A percentile compares a stretch with the other conserved stretches of the same genome.
Evolutionary conservation across 1,140 invertebrate genomes (phyloP).

Genomic region (Frieseomelitta varia): DNA sequence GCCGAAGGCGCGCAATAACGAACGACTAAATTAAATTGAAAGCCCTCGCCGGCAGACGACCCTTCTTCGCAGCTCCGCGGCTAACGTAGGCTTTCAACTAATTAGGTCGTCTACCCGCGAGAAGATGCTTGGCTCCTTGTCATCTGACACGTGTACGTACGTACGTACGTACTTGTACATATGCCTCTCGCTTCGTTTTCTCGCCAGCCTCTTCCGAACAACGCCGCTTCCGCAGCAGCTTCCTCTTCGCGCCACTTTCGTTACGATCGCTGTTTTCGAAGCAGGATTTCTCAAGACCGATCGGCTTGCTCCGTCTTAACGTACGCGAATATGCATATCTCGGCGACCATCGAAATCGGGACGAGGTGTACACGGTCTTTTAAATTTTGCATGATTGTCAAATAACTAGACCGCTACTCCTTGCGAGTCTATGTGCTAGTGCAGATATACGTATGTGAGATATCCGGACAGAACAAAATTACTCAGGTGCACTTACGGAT

Average conservation of each 20-base stretch:
- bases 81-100: slow-evolving; percentile 70
- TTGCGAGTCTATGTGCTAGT: too few relatives aligned
- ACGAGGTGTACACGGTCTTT: too few relatives aligned
- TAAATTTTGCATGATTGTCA: too few relatives aligned
- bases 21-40: slow-evolving; percentile 69
- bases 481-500: too few relatives aligned
- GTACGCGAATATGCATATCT: too few relatives aligned
- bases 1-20: slow-evolving; percentile 61
- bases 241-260: neutral
- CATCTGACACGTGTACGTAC: slow-evolving; percentile 27
- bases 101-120: slow-evolving; percentile 71
- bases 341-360: too few relatives aligned
- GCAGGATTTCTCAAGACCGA: too few relatives aligned
- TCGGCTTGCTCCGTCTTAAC: too few relatives aligned
- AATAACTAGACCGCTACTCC: too few relatives aligned
- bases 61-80: slow-evolving; percentile 50
- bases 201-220: neutral
- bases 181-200: slow-evolving; percentile 10
- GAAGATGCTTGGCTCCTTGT: slow-evolving; percentile 46
- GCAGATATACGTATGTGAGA: too few relatives aligned
- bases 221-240: neutral
- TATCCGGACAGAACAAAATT: too few relatives aligned
- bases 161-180: too few relatives aligned
- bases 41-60: slow-evolving; percentile 59
- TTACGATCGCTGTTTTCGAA: neutral